Evolutionary conservation across 2,113 vertebrate genomes (phyloP), one percentile per base, ranked within the genome.

Genomic region (Zosterops japonicus): DNA sequence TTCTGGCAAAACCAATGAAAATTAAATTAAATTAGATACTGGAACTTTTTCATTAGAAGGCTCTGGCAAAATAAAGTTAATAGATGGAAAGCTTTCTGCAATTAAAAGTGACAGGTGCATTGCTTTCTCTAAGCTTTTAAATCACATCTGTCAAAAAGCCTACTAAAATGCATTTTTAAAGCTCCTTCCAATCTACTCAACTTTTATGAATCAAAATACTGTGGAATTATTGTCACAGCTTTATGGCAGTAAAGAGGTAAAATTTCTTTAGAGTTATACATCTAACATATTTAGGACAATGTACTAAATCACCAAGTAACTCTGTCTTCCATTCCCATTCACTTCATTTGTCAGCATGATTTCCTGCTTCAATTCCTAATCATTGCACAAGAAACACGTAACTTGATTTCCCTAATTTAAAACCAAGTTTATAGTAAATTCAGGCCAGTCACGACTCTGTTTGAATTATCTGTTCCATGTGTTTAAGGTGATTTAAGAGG

Each of bases 21-120:
- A 94, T 90, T 70, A 97, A 97, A 96, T 97, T 96, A 97, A 98
- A 98, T 98, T 97, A 98, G 94, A 93, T 95, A 83, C 82, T 96
- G 90, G 87, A 97, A 97, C 95, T 94, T 96, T 97, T 97, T 97
- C 96, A 97, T 98, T 97, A 97, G 95, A 93, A 97, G 72, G 23
- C 53, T 95, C 95, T 98, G 95, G 97, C 95, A 97, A 97, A 97
- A 97, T 91, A 97, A 96, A 95, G 55, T 68, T 83, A 94, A 93
- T 96, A 96, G 94, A 97, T 80, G 83, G 91, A 97, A 97, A 97
- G 94, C 83, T 92, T 96, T 94, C 42, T 77, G 79, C 87, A 97
- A 98, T 97, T 95, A 97, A 94, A 97, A 96, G 67, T 87, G 96
- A 96, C 94, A 97, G 94, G 83, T 93, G 78, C 88, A 56, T 61